Conservation (phyloP, 2,797 vertebrate genomes). For the Lycodopsis pacificus region DNA sequence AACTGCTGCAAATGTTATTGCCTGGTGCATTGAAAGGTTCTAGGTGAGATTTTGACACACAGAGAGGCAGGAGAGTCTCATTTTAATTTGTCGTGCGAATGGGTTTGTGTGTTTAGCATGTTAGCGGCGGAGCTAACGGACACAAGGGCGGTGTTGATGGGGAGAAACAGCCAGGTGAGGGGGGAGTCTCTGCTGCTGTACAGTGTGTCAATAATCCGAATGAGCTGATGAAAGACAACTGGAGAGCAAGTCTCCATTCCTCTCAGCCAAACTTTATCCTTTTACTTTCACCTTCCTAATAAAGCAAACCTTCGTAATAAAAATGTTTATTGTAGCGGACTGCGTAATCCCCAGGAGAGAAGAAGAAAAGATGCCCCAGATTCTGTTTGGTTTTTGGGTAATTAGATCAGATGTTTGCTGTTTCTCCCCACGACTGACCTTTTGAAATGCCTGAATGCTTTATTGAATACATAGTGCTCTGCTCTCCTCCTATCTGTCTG, state of each 20-base stretch:
- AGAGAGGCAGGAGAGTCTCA: not conserved
- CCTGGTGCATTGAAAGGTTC: not conserved
- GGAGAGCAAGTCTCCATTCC: constrained; percentile 2
- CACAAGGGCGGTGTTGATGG: not conserved
- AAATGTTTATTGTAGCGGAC: not conserved
- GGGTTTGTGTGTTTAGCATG: not conserved
- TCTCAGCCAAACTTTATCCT: not conserved
- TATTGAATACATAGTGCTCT: constrained; percentile 26
- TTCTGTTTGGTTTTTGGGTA: constrained; percentile 12
- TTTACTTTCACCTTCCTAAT: constrained; percentile 6
- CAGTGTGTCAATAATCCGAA: not conserved
- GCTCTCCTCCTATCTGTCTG: constrained; percentile 1
- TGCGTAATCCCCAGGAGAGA: not conserved
- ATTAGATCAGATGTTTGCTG: constrained; percentile 36
- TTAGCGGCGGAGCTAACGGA: not conserved
- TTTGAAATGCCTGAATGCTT: constrained; percentile 34
- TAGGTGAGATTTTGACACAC: not conserved
- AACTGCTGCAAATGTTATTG: not conserved
- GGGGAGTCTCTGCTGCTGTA: not conserved
- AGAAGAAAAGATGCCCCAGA: not conserved
- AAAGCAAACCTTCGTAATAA: not conserved
- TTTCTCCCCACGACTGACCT: constrained; percentile 46
- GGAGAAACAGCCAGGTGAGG: not conserved
- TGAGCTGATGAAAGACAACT: not conserved
- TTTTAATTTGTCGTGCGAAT: not conserved